These are phyloP conservation scores for Ageneiosus marmoratus DNA, from an alignment of 2,113 vertebrate species.

Conservation along the genomic window DNA sequence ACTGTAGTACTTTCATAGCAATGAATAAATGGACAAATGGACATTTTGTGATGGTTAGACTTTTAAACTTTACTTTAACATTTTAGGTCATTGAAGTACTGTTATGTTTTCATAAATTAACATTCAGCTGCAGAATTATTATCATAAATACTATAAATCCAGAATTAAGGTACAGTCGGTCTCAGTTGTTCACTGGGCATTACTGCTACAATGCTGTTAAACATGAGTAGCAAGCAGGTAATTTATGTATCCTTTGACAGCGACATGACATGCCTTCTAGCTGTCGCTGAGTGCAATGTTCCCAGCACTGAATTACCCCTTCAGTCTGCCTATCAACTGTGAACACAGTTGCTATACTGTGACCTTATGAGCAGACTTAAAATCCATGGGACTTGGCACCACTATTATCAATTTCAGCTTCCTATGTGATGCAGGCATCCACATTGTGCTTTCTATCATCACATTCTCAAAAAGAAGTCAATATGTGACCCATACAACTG, in stretches of 20 bases:
- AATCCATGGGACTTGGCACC: slow-evolving; percentile 56
- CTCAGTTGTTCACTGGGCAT: background rate
- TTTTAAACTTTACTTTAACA: background rate
- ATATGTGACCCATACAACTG: slow-evolving; percentile 5
- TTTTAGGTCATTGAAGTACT: background rate
- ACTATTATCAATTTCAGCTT: background rate
- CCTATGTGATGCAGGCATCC: background rate
- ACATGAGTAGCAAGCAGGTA: background rate
- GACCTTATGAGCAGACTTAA: slow-evolving; percentile 66
- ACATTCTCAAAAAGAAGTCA: slow-evolving; percentile 60
- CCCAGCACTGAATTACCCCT: slow-evolving; percentile 51
- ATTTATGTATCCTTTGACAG: background rate
- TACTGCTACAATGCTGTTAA: background rate
- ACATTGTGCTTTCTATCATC: slow-evolving; percentile 42
- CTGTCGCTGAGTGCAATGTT: background rate
- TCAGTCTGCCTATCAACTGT: slow-evolving; percentile 54
- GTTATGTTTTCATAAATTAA: background rate
- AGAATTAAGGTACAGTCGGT: background rate
- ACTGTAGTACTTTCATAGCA: background rate
- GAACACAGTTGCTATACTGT: slow-evolving; percentile 56
- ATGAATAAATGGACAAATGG: background rate
- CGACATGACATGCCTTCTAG: background rate
- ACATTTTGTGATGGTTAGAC: background rate
- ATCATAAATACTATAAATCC: background rate
- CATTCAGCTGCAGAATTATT: background rate